phyloP scores from a whole-genome alignment of 2,113 vertebrate genomes.

The Arvicanthis niloticus region DNA sequence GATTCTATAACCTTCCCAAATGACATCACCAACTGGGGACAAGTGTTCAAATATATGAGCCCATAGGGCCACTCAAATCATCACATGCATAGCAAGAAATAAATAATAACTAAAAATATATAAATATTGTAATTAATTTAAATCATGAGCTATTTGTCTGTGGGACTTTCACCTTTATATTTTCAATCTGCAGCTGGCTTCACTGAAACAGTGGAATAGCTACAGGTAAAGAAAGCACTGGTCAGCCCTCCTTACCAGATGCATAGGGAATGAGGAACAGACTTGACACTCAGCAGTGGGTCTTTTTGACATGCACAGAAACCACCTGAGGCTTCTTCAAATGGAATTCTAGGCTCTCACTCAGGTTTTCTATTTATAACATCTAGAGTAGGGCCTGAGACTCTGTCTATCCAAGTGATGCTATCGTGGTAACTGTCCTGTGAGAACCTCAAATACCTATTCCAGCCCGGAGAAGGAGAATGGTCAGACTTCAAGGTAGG shows the following conservation, averaged over 20 bases:
- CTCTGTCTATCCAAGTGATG: neutral
- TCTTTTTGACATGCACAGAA: neutral
- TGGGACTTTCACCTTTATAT: neutral
- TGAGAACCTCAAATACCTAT: neutral
- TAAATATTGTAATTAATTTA: neutral
- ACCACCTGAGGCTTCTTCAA: neutral
- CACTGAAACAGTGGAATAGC: neutral
- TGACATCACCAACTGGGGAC: neutral
- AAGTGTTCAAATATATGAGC: neutral
- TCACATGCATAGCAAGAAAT: neutral
- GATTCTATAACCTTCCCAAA: neutral
- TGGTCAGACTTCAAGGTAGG: neutral
- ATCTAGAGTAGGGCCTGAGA: neutral
- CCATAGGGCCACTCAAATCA: too few relatives aligned
- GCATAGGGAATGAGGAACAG: neutral
- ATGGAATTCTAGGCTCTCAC: neutral
- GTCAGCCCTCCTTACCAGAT: slow-evolving; percentile 78
- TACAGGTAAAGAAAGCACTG: neutral
- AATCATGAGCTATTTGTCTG: neutral
- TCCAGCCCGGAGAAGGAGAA: neutral
- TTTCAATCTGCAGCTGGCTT: neutral
- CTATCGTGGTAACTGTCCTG: neutral
- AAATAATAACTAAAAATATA: neutral
- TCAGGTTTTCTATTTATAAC: neutral
- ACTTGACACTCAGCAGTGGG: too few relatives aligned